Conservation (phyloP, 2,888 invertebrate species). For the Ectobius pallidus region DNA sequence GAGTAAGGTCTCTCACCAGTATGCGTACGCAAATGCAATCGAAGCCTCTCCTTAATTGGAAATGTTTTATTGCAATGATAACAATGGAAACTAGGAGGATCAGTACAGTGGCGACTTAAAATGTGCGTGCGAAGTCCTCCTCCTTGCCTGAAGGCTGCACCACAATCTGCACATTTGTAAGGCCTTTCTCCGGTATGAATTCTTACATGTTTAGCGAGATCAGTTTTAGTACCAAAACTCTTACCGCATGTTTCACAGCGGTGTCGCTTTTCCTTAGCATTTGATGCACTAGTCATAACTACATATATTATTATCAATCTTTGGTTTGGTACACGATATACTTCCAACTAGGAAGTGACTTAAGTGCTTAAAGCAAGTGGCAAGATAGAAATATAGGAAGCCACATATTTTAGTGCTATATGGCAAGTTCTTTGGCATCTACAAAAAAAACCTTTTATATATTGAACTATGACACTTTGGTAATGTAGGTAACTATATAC, state of each 20-base stretch:
- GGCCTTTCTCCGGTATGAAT: conserved; percentile 70
- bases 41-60: conserved; percentile 74
- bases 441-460: too few species aligned
- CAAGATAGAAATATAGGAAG: too few species aligned
- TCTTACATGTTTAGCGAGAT: conserved; percentile 70
- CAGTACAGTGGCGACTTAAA: conserved; percentile 59
- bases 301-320: too few species aligned
- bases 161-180: conserved; percentile 66
- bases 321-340: too few species aligned
- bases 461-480: too few species aligned
- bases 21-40: conserved; percentile 75
- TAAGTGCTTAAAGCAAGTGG: too few species aligned
- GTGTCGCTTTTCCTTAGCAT: conserved; percentile 47
- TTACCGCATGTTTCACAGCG: conserved; percentile 69
- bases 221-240: conserved; percentile 67
- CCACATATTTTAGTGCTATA: too few species aligned
- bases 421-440: too few species aligned
- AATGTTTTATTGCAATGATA: conserved; percentile 77
- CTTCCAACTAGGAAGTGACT: too few species aligned
- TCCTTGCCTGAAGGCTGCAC: conserved; percentile 67
- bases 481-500: too few species aligned
- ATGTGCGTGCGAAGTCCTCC: conserved; percentile 70
- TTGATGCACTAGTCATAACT: conserved; percentile 22
- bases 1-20: conserved; percentile 72
- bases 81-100: conserved; percentile 62